These are phyloP conservation scores for Orthonevra nobilis DNA, from an alignment of 2,888 invertebrate species.

Conservation along the genomic window DNA sequence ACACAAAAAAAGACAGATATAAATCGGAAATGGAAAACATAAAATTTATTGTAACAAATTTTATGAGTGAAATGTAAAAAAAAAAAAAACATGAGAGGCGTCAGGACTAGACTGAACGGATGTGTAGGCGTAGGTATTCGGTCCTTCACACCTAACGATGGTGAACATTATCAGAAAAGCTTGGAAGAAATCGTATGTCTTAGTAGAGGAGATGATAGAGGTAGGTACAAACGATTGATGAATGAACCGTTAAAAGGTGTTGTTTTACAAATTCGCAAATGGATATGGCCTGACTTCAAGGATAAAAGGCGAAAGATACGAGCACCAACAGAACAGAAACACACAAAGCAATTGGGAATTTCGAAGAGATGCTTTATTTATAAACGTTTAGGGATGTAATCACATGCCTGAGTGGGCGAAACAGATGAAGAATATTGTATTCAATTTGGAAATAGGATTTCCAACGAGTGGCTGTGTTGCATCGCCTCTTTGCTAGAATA, in stretches of 20 bases:
- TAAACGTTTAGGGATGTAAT: slow-evolving; percentile 53
- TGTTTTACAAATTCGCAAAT: slow-evolving; percentile 47
- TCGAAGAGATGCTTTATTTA: slow-evolving; percentile 25
- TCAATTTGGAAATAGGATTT: slow-evolving; percentile 50
- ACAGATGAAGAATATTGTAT: slow-evolving; percentile 29
- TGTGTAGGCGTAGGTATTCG: neutral
- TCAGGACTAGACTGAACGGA: slow-evolving; percentile 19
- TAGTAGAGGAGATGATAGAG: too few relatives aligned
- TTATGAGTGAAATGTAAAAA: slow-evolving; percentile 54
- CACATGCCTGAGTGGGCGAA: slow-evolving; percentile 28
- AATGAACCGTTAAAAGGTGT: slow-evolving; percentile 62
- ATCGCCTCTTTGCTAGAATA: neutral
- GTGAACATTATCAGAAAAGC: neutral
- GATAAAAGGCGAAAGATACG: neutral
- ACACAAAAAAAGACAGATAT: slow-evolving; percentile 22
- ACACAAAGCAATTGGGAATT: too few relatives aligned
- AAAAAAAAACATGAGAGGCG: slow-evolving; percentile 53
- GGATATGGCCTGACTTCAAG: neutral
- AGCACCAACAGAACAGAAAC: neutral
- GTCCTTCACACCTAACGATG: slow-evolving; percentile 37
- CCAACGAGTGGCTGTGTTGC: neutral
- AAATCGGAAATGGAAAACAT: slow-evolving; percentile 67
- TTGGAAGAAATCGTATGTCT: too few relatives aligned
- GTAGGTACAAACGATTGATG: slow-evolving; percentile 35
- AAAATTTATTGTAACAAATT: slow-evolving; percentile 68